A percentile compares a stretch with the other conserved stretches of the same genome.
These are phyloP conservation scores for Recurvirostra avosetta DNA, from an alignment of 2,113 vertebrate species.

Conservation along the genomic window DNA sequence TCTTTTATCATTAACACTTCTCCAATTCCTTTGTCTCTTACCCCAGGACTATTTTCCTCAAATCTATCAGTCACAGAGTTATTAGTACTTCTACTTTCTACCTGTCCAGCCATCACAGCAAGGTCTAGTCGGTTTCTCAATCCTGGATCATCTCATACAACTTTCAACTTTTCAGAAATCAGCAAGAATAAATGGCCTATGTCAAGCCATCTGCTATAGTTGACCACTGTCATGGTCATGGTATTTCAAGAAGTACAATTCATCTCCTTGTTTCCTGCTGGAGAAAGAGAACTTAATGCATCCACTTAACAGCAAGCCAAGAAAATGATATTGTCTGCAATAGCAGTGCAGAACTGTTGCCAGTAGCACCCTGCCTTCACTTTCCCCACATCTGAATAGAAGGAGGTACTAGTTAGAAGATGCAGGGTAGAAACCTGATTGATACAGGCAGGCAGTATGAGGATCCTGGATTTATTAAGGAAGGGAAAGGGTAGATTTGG, in stretches of 20 bases:
- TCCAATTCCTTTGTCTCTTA: background rate
- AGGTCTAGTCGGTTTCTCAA: background rate
- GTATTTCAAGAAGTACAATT: background rate
- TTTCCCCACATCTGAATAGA: background rate
- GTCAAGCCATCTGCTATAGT: background rate
- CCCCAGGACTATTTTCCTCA: background rate
- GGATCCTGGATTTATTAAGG: background rate
- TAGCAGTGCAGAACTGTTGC: background rate
- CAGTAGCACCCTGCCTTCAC: background rate
- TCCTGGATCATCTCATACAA: background rate
- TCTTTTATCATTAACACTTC: background rate
- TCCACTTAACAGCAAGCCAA: background rate
- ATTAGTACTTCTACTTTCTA: background rate
- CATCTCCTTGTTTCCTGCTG: background rate
- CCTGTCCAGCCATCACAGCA: background rate
- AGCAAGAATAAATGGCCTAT: background rate
- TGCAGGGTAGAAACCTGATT: background rate
- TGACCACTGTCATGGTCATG: background rate
- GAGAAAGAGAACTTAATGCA: background rate
- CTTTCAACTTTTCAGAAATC: background rate
- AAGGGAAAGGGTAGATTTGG: background rate
- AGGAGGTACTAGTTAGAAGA: background rate
- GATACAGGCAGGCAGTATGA: background rate
- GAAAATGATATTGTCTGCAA: background rate
- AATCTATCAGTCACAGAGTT: background rate